A percentile compares a stretch with the other conserved stretches of the same genome.
Conservation (phyloP, 2,888 invertebrate species). For the Pollenia amentaria region DNA sequence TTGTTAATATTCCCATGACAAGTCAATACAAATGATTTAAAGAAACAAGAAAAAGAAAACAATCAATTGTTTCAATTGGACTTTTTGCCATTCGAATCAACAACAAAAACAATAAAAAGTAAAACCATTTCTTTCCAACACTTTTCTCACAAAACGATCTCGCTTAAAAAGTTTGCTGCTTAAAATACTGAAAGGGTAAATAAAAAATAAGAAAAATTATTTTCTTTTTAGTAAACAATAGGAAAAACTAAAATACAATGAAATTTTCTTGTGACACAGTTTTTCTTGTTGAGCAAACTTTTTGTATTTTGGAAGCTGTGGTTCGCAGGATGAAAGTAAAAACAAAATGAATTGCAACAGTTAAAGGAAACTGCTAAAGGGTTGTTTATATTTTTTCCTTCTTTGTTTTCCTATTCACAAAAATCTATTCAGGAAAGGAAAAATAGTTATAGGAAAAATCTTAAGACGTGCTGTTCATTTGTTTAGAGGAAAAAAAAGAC, state of each 20-base stretch:
- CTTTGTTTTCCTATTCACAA: not conserved
- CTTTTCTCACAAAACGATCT: conserved; percentile 51
- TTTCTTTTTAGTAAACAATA: conserved; percentile 30
- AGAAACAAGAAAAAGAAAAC: not conserved
- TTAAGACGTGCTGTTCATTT: conserved; percentile 27
- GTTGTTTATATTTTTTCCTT: conserved; percentile 25
- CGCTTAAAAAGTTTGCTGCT: not conserved
- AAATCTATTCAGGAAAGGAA: conserved; percentile 7
- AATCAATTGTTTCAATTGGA: conserved; percentile 33
- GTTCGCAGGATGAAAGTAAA: not conserved
- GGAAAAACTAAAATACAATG: conserved; percentile 21
- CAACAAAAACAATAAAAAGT: conserved; percentile 1
- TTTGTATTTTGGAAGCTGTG: not conserved
- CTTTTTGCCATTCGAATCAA: conserved; percentile 25
- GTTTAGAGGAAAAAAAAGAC: not conserved
- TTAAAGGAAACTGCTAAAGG: conserved; percentile 17
- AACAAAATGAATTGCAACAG: not conserved
- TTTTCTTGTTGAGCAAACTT: conserved; percentile 39
- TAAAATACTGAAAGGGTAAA: not conserved
- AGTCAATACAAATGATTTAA: conserved; percentile 52
- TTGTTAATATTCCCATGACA: conserved; percentile 69
- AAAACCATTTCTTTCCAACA: conserved; percentile 23
- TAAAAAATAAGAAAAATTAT: conserved; percentile 9
- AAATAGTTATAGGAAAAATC: not conserved
- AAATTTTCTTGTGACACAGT: conserved; percentile 49